phyloP scores from a whole-genome alignment of 2,888 invertebrate genomes.

The Graphium colonna region DNA sequence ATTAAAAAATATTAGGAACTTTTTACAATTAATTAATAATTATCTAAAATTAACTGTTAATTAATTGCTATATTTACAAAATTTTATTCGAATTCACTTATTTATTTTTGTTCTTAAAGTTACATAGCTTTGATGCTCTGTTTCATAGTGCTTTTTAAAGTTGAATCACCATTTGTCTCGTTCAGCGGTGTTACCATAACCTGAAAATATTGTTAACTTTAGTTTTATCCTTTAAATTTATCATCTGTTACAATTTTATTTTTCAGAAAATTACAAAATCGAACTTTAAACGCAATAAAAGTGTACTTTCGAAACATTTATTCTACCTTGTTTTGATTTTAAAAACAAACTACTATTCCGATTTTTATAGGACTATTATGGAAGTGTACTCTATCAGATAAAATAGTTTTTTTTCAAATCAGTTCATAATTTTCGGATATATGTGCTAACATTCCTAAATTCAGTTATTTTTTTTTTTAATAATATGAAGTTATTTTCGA shows the following conservation, averaged over 20 bases:
- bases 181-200: constrained; percentile 60
- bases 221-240: background rate
- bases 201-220: constrained; percentile 36
- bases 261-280: too few relatives aligned
- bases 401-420: too few relatives aligned
- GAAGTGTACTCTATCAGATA: too few relatives aligned
- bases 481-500: too few relatives aligned
- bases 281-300: too few relatives aligned
- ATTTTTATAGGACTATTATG: too few relatives aligned
- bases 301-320: too few relatives aligned
- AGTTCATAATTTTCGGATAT: too few relatives aligned
- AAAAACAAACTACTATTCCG: too few relatives aligned
- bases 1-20: constrained; percentile 17
- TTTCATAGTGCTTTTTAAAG: constrained; percentile 48
- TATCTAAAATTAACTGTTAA: constrained; percentile 22
- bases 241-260: background rate
- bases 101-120: constrained; percentile 32
- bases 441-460: too few relatives aligned
- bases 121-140: constrained; percentile 56
- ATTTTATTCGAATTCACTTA: constrained; percentile 48
- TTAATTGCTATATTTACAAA: constrained; percentile 55
- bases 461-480: too few relatives aligned
- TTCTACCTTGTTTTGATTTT: too few relatives aligned
- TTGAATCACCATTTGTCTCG: constrained; percentile 43
- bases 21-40: constrained; percentile 17